Evolutionary conservation across 2,888 invertebrate species (phyloP).

Genomic region (Drosophila antonietae): DNA sequence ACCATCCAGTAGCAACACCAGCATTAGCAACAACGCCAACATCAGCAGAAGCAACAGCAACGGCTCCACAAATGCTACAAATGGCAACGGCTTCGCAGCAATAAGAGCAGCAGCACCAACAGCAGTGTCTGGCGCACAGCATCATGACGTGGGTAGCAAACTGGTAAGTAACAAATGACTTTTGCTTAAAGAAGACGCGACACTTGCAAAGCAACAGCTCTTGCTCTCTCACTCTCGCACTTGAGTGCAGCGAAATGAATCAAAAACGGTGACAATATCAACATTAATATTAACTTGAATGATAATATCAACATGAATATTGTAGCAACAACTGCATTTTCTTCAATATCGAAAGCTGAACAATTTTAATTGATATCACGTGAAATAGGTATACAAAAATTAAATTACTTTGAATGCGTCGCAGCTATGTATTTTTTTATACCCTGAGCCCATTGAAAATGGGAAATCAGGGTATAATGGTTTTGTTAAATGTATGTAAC

Average conservation of each 20-base stretch:
- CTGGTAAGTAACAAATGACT: conserved; percentile 63
- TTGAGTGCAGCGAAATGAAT: neutral
- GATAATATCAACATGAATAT: no score
- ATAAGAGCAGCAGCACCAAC: conserved; percentile 3
- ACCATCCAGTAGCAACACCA: conserved; percentile 57
- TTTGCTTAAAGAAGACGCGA: neutral
- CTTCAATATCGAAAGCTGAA: no score
- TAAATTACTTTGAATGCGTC: neutral
- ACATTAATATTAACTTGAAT: no score
- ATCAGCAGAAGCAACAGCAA: conserved; percentile 12
- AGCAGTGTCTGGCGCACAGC: conserved; percentile 34
- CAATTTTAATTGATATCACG: neutral
- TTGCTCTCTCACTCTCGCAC: neutral
- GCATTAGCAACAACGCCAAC: conserved; percentile 20
- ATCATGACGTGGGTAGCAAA: conserved; percentile 73
- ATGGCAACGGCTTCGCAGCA: conserved; percentile 33
- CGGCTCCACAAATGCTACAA: conserved; percentile 8
- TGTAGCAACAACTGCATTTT: no score
- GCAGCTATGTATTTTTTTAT: no score
- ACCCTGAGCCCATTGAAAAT: no score
- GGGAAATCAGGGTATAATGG: no score
- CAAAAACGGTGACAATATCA: no score
- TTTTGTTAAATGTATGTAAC: no score
- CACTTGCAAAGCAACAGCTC: neutral
- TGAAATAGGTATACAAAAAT: neutral